These are phyloP conservation scores for Drosophila subsilvestris DNA, from an alignment of 2,888 invertebrate species.

Conservation along the genomic window DNA sequence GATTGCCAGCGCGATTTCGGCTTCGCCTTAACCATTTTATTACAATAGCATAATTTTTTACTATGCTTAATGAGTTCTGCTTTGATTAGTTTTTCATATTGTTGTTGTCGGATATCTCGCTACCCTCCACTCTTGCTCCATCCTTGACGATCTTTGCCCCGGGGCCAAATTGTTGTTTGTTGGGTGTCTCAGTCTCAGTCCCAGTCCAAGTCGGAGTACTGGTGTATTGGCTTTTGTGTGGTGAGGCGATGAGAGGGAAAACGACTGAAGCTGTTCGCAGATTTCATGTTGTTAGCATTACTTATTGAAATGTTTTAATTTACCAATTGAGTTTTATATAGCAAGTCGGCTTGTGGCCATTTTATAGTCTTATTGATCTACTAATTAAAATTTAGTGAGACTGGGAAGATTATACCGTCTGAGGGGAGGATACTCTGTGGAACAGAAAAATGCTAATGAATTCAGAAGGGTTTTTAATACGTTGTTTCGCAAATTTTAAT, in stretches of 20 bases:
- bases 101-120: slow-evolving; percentile 25
- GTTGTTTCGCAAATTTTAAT: not conserved
- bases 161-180: slow-evolving; percentile 66
- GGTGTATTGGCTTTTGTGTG: not conserved
- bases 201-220: not conserved
- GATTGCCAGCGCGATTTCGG: slow-evolving; percentile 74
- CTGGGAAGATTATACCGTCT: not conserved
- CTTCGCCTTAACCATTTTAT: slow-evolving; percentile 73
- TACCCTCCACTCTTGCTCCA: slow-evolving; percentile 13
- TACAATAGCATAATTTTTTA: slow-evolving; percentile 78
- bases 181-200: slow-evolving; percentile 54
- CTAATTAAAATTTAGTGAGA: slow-evolving; percentile 12
- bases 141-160: slow-evolving; percentile 22
- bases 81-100: slow-evolving; percentile 71
- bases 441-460: not conserved
- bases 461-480: no score
- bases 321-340: slow-evolving; percentile 52
- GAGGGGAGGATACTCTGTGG: not conserved
- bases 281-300: slow-evolving; percentile 58
- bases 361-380: slow-evolving; percentile 16
- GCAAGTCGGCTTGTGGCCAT: slow-evolving; percentile 26
- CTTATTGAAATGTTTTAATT: slow-evolving; percentile 71
- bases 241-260: not conserved
- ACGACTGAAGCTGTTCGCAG: slow-evolving; percentile 18
- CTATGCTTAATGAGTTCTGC: slow-evolving; percentile 78